These are phyloP conservation scores for Axea sp. DNA, from an alignment of 2,888 invertebrate species.

Conservation along the genomic window DNA sequence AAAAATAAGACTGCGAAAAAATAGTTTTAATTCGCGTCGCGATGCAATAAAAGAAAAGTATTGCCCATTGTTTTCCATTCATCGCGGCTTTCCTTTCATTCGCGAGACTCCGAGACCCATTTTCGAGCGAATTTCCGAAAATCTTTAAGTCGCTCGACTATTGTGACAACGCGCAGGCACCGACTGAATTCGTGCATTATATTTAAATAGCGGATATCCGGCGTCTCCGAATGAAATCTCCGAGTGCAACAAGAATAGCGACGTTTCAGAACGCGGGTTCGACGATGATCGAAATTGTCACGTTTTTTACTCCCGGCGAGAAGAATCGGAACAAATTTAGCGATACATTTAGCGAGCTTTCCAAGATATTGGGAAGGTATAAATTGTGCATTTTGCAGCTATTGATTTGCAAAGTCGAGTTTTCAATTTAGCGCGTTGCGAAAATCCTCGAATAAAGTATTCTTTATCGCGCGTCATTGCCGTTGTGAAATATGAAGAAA, in stretches of 20 bases:
- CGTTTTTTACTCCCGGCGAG: too few relatives aligned
- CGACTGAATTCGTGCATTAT: slow-evolving; percentile 25
- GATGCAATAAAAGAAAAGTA: neutral
- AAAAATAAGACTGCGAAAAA: slow-evolving; percentile 9
- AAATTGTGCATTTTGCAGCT: too few relatives aligned
- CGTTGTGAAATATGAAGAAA: too few relatives aligned
- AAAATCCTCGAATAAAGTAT: too few relatives aligned
- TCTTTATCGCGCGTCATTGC: too few relatives aligned
- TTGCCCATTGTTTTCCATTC: slow-evolving; percentile 15
- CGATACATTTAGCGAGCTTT: too few relatives aligned
- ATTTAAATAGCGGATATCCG: slow-evolving; percentile 39
- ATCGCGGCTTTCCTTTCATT: slow-evolving; percentile 4
- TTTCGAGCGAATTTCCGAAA: slow-evolving; percentile 21
- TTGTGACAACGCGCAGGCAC: slow-evolving; percentile 10
- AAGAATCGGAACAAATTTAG: too few relatives aligned
- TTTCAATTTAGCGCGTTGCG: too few relatives aligned
- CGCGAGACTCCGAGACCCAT: slow-evolving; percentile 12
- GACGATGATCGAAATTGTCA: too few relatives aligned
- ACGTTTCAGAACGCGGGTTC: neutral
- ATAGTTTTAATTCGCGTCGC: slow-evolving; percentile 8
- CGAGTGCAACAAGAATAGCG: slow-evolving; percentile 5
- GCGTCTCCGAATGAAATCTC: slow-evolving; percentile 11
- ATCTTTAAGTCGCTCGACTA: slow-evolving; percentile 25
- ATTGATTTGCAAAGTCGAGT: too few relatives aligned
- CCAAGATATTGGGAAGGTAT: too few relatives aligned